Conservation (phyloP, 2,888 invertebrate genomes). For the Hemicrepidius hirtus region DNA sequence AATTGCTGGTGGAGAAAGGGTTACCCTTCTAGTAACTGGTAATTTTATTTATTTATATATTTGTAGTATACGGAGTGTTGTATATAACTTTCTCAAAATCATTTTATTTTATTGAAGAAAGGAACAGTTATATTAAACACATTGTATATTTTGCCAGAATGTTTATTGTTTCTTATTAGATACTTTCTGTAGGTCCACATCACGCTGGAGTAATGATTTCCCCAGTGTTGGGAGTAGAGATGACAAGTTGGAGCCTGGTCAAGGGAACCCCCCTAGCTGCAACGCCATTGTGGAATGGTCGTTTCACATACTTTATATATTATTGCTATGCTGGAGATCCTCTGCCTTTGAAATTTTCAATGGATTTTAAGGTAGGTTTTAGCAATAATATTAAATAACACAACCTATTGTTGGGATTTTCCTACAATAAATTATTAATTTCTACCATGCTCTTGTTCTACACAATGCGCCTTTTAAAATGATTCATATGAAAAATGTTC, state of each 20-base stretch:
- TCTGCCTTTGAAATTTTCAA: constrained; percentile 75
- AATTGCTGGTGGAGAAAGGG: constrained; percentile 68
- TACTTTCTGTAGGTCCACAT: constrained; percentile 76
- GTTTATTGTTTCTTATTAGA: background rate
- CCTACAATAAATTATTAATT: too few species aligned
- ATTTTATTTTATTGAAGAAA: too few species aligned
- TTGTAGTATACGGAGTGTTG: too few species aligned
- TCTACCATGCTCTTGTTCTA: too few species aligned
- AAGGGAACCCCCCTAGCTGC: constrained; percentile 75
- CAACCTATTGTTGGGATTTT: too few species aligned
- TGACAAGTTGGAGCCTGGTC: constrained; percentile 77
- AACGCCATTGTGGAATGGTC: constrained; percentile 74
- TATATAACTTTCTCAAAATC: too few species aligned
- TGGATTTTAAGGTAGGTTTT: constrained; percentile 76
- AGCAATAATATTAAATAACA: background rate
- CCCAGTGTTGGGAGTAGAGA: constrained; percentile 74
- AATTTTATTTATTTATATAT: constrained; percentile 14
- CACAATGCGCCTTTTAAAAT: too few species aligned
- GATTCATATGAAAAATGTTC: too few species aligned
- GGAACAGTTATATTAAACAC: too few species aligned
- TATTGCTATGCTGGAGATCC: constrained; percentile 79
- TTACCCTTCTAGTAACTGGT: constrained; percentile 75
- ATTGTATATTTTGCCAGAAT: background rate
- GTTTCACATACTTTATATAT: constrained; percentile 81
- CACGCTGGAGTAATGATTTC: constrained; percentile 81